These are phyloP conservation scores for Xiphias gladius DNA, from an alignment of 2,113 vertebrate species.

Conservation along the genomic window DNA sequence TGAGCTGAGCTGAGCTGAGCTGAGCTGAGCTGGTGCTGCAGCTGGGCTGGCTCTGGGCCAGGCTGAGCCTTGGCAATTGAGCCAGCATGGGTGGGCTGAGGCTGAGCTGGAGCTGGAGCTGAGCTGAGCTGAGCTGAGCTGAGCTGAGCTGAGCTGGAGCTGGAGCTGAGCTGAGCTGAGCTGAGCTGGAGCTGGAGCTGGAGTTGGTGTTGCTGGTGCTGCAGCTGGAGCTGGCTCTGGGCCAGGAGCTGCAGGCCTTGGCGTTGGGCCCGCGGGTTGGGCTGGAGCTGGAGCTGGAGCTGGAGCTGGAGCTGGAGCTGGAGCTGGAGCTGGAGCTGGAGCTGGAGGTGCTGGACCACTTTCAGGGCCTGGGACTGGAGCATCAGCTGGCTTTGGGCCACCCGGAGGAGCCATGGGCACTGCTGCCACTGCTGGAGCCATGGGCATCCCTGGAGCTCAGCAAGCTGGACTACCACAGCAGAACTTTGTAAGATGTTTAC, in stretches of 20 bases:
- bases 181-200: conserved; percentile 64
- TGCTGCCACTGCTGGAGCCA: conserved; percentile 77
- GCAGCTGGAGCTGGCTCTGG: neutral
- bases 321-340: neutral
- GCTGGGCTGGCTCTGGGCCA: too few relatives aligned
- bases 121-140: too few relatives aligned
- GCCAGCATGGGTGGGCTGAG: too few relatives aligned
- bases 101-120: conserved; percentile 5
- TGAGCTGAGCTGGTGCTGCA: too few relatives aligned
- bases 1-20: too few relatives aligned
- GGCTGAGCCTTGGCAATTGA: too few relatives aligned
- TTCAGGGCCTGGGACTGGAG: conserved; percentile 29
- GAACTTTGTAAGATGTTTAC: conserved; percentile 88
- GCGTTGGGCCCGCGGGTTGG: too few relatives aligned
- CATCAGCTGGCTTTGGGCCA: conserved; percentile 14
- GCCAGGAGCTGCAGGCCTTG: neutral
- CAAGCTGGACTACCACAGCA: conserved; percentile 66
- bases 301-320: neutral
- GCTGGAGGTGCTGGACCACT: conserved; percentile 21
- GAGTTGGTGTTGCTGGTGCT: neutral
- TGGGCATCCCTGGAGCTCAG: conserved; percentile 66
- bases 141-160: too few relatives aligned
- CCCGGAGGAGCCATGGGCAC: conserved; percentile 67
- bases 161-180: too few relatives aligned
- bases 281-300: neutral